Evolutionary conservation across 2,888 invertebrate genomes (phyloP), one percentile per base, ranked within the genome.

Genomic region (Aricia artaxerxes): DNA sequence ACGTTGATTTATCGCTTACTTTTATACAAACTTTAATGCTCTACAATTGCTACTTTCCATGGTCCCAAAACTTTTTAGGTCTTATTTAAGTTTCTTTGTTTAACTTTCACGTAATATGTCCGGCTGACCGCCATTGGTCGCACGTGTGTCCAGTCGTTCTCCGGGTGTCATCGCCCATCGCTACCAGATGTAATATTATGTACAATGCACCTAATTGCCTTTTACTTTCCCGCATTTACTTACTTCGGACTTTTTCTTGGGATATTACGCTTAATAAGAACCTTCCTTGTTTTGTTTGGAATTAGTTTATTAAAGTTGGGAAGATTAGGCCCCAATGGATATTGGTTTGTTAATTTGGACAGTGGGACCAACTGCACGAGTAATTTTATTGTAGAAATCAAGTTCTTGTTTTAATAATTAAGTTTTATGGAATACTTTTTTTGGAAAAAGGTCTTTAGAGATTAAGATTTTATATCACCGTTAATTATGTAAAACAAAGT

Each of bases 141-240:
- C 79, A 79, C 79, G 61, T 79, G 79, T 79, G 57, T n/a, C 61
- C 86, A 87, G 86, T 78, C 83, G 81, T 82, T 83, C 81, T 87
- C 85, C 85, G 85, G 85, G 86, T 88, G 88, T 89, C 89, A 90
- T 90, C 90, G 88, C 88, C 88, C 89, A 90, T 90, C 90, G 88
- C 84, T 81, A 80, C 78, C 83, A 83, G 84, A 84, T 83, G 84
- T 82, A 83, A 85, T 87, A 87, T 87, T 85, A 84, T 83, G 82
- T 82, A 82, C 83, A 78, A 82, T 84, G 84, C 84, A 83, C 76
- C 73, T 89, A 89, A 90, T 90, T 90, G 90, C 89, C 87, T 88
- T 88, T 90, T 89, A 89, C 78, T 60, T 73, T 57, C 75, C 53
- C 76, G 49, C 76, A 76, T 24, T 53, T 76, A 53, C 76, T 76